Evolutionary conservation across 2,113 vertebrate species (phyloP), one percentile per base, ranked within the genome.

Genomic region (Nymphicus hollandicus): DNA sequence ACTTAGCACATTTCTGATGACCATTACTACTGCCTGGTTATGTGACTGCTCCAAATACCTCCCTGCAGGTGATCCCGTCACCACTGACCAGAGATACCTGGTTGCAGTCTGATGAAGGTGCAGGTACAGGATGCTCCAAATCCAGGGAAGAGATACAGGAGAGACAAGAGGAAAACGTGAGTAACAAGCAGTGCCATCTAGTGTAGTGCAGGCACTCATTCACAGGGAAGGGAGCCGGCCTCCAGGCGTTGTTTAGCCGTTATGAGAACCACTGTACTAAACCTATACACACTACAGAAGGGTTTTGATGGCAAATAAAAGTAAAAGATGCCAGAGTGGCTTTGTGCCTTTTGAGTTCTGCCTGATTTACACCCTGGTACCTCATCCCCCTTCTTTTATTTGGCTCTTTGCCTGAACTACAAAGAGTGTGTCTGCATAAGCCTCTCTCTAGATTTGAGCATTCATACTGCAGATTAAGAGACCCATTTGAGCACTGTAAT

Each of bases 171-270:
- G 19, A 55, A 84, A 93, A 87, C 71, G 84, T 44, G 66, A 91
- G 94, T 66, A 95, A 91, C 86, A 80, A 86, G 93, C 93, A 96
- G 94, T 95, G 94, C 94, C 96, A 96, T 41, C 93, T 96, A 96
- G 96, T 66, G 95, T 85, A 85, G 87, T 17, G 91, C 56, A 64
- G 73, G 63, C 94, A 80, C 79, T 46, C 35, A 3, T 6, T 88
- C 88, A 18, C 58, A 28, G 70, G 58, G 58, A 71, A 77, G 35
- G 63, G 29, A 93, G 68, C 43, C 7, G 22, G 53, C 72, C 88
- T 52, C 55, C 46, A 17, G 33, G 68, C 58, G 0, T 9, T 41
- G n/a, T 56, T 64, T 17, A 88, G 80, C 87, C 60, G 52, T 81
- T 56, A 29, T 29, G 31, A 6, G 58, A 76, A 7, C 20, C 63